A percentile compares a stretch with the other conserved stretches of the same genome.
Conservation (phyloP, 2,888 invertebrate genomes). For the Scaptomyza caliginosa region DNA sequence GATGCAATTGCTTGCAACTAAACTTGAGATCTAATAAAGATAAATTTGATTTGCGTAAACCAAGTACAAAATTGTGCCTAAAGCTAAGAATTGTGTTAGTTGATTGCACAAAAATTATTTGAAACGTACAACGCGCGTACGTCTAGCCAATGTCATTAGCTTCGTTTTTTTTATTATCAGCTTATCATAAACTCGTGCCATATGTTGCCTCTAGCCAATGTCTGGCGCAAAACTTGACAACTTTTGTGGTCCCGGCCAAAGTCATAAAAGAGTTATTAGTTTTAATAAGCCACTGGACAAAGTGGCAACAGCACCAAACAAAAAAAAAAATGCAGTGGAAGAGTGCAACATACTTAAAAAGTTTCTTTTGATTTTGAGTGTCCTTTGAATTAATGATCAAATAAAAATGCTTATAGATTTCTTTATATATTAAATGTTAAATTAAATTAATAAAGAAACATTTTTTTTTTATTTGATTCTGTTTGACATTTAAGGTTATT, state of each 20-base stretch:
- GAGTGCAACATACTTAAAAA: conserved; percentile 1
- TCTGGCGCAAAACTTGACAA: conserved; percentile 29
- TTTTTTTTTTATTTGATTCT: no score
- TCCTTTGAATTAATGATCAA: conserved; percentile 5
- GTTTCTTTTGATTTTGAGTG: conserved; percentile 2
- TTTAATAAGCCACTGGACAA: conserved; percentile 37
- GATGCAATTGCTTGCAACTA: conserved; percentile 29
- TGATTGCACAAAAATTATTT: conserved; percentile 21
- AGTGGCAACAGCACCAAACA: conserved; percentile 10
- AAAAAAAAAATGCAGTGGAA: neutral
- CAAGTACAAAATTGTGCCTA: conserved; percentile 3
- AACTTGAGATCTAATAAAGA: conserved; percentile 20
- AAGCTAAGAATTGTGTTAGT: conserved; percentile 13
- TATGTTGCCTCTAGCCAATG: conserved; percentile 16
- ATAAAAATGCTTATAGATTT: neutral
- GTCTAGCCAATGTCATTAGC: conserved; percentile 34
- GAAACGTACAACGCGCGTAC: conserved; percentile 6
- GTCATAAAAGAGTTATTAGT: conserved; percentile 60
- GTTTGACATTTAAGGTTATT: no score
- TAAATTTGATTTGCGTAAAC: conserved; percentile 26
- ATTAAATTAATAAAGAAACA: no score
- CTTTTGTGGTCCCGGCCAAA: conserved; percentile 17
- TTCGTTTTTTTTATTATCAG: conserved; percentile 1
- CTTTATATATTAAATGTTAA: no score
- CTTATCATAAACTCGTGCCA: conserved; percentile 19